Base-by-base conservation (phyloP, 2,113 vertebrate genomes). In the Mobula birostris region DNA sequence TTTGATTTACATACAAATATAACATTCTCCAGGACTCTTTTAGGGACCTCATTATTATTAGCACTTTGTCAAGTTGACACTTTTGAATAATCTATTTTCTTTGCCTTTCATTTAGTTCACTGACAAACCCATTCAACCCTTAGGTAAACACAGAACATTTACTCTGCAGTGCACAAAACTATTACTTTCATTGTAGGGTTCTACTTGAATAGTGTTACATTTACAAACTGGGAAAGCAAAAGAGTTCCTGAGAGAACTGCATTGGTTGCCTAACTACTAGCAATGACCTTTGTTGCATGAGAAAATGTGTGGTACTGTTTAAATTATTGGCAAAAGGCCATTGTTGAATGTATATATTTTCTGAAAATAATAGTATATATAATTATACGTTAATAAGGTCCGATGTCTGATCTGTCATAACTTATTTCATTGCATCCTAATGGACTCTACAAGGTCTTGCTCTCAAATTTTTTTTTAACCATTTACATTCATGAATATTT, bases 401-500 rank as follows among this genome's bases (percentile, higher is more conserved):
- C 91, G 32, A 56, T 32, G 24, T 74, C 24, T 76, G 12, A 29
- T 48, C 36, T 56, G 11, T 36, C 91, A 66, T 66, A 66, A 32
- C 17, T 68, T 66, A 32, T 90, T 90, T 90, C 29, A 32, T 32
- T 68, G 17, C n/a, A 66, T 36, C 32, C 63, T 68, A 66, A 66
- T 15, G 5, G 17, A 90, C 29, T 19, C 66, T 90, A 17, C 29
- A n/a, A 7, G 12, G 66, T 11, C n/a, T 90, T 68, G 85, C n/a
- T 90, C 61, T 32, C 68, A 76, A 93, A 87, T 82, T 9, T 29
- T 15, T 56, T 56, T 80, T 56, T 27, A 87, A 15, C 11, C 56
- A 74, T 27, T 93, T 74, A 48, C n/a, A 11, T 56, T 74, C 95
- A 95, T 95, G 95, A 96, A 95, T 95, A 91, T 95, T 95, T 85